These are phyloP conservation scores for Microplitis demolitor DNA, from an alignment of 1,140 invertebrate genomes.

Conservation along the genomic window DNA sequence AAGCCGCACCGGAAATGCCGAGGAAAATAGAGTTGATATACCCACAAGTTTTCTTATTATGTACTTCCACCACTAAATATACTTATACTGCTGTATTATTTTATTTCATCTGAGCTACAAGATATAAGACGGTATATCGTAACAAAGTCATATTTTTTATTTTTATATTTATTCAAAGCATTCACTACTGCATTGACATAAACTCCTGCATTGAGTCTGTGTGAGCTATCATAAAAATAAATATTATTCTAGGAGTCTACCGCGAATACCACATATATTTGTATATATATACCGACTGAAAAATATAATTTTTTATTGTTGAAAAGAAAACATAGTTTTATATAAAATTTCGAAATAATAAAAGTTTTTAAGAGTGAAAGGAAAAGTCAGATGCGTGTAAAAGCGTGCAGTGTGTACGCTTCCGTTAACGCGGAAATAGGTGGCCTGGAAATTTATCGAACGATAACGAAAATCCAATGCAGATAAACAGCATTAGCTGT, in stretches of 20 bases:
- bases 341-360: background rate
- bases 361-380: background rate
- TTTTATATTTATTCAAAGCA: too few species aligned
- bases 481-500: conserved; percentile 2
- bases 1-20: too few species aligned
- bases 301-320: background rate
- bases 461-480: conserved; percentile 15
- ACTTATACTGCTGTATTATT: too few species aligned
- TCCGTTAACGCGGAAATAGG: background rate
- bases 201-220: too few species aligned
- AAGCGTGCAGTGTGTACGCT: conserved; percentile 5
- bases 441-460: conserved; percentile 26
- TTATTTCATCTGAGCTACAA: background rate
- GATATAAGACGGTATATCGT: background rate
- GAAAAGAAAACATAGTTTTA: background rate
- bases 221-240: too few species aligned
- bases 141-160: background rate
- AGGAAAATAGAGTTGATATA: too few species aligned
- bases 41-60: too few species aligned
- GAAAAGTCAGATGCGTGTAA: conserved; percentile 16
- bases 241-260: too few species aligned
- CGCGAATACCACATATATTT: background rate
- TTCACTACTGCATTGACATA: too few species aligned
- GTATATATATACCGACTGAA: background rate
- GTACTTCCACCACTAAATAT: too few species aligned